Evolutionary conservation across 2,888 invertebrate genomes (phyloP), one percentile per base, ranked within the genome.

Genomic region (Augochlorella aurata): DNA sequence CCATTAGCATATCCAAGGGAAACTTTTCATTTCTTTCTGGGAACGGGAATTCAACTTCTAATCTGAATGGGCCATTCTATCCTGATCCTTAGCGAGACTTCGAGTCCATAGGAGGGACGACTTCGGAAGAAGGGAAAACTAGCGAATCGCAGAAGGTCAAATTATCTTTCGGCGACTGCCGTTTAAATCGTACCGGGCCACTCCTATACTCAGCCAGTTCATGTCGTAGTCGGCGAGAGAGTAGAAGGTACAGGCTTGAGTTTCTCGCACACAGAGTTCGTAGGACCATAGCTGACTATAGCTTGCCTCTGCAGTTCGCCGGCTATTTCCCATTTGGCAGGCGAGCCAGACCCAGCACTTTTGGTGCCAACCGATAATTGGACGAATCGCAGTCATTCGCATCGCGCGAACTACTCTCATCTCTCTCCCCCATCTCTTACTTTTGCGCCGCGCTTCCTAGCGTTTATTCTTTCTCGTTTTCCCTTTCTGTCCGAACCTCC

Each of bases 341-440:
- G 84, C 90, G 90, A 91, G 90, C 91, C 91, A 92, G 91, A 92
- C 90, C 91, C 92, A 92, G 91, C 91, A 91, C 91, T 92, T 92
- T 92, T 91, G 91, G 92, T 91, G 92, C 91, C 91, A 92, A 91
- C 92, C 91, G 91, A 91, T 91, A 92, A 91, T 91, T 91, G 91
- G 92, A 91, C 92, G 92, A 91, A 91, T 91, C 91, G 91, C 90
- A 92, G 91, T 91, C 91, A 91, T 92, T 92, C 91, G 90, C 91
- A 90, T 89, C 89, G 90, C 88, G 89, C 90, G 90, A 91, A 88
- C 87, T 87, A 79, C 83, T 87, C 88, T 83, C 84, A 79, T 76
- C 84, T 81, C 77, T 77, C 65, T 68, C 68, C 74, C 65, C 21
- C 50, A 7, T 72, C 67, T 71, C 68, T 71, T 58, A 29, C 73